Evolutionary conservation across 2,797 vertebrate species (phyloP).

Genomic region (Pseudochirops corinnae): DNA sequence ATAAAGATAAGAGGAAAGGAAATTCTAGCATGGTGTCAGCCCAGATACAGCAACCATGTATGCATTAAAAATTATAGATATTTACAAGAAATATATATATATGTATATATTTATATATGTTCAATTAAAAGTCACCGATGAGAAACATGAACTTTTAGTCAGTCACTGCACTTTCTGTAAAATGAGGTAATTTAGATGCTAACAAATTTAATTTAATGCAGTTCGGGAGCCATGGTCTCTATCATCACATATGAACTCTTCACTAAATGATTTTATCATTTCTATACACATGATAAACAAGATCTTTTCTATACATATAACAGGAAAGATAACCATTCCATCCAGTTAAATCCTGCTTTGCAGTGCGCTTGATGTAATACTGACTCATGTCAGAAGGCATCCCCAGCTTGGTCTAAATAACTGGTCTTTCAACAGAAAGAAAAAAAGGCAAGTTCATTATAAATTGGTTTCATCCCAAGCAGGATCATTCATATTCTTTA

Average conservation of each 20-base stretch:
- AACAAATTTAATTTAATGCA: conserved; percentile 78
- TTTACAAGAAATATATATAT: conserved; percentile 88
- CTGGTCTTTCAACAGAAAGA: conserved; percentile 80
- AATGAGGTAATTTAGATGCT: conserved; percentile 86
- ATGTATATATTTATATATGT: conserved; percentile 40
- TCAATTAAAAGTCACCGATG: conserved; percentile 77
- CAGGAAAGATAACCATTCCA: conserved; percentile 75
- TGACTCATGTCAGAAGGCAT: conserved; percentile 78
- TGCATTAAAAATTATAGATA: conserved; percentile 84
- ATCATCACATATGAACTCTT: conserved; percentile 72
- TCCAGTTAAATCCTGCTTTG: conserved; percentile 84
- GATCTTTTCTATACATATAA: conserved; percentile 76
- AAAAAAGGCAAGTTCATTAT: conserved; percentile 83
- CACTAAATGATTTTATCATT: conserved; percentile 74
- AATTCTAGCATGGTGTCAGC: conserved; percentile 60
- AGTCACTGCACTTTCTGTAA: conserved; percentile 82
- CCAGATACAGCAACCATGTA: conserved; percentile 74
- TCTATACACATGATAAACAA: conserved; percentile 49
- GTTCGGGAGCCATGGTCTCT: conserved; percentile 76
- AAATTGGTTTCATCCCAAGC: conserved; percentile 99
- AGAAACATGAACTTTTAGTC: conserved; percentile 82
- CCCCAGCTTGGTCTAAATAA: conserved; percentile 76
- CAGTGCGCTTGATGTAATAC: conserved; percentile 80
- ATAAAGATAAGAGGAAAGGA: conserved; percentile 56
- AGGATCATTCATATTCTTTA: conserved; percentile 97